Base-by-base conservation (phyloP, 2,113 vertebrate species). In the Caranx melampygus region DNA sequence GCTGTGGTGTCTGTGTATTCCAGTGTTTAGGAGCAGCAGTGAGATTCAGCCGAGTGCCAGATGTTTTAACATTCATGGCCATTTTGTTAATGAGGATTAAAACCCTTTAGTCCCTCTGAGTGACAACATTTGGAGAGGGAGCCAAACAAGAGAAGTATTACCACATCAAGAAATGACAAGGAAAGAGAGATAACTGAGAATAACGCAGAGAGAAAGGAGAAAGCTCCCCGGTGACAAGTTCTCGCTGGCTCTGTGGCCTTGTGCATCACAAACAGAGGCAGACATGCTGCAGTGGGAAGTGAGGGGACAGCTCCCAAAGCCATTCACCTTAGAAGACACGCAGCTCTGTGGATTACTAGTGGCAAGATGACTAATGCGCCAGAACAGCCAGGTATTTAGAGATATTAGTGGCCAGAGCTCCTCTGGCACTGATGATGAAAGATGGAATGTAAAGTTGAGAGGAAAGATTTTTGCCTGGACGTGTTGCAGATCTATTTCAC, bases 331-430 rank as follows among this genome's bases (percentile, higher is more conserved):
- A 89, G 66, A 88, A 90, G 75, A 82, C 88, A 78, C 37, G 21
- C 73, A 79, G 79, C 79, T 86, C 71, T 87, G 84, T 73, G 87
- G 89, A 94, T 94, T 93, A 93, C 57, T 47, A 81, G 62, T 59
- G 55, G 79, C 79, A 75, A 85, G 85, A 87, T 91, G 89, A 90
- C 89, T 91, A 87, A 91, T 91, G 89, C 88, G 89, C 60, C 85
- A 78, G 40, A 78, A 65, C 82, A 87, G 78, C 75, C 65, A 89
- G 89, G 79, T 89, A 78, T 91, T 93, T 88, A 86, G 81, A 83
- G 88, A 91, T 83, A 90, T 91, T 60, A 82, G 51, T 67, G 74
- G 40, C 82, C 82, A 79, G 70, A 85, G 71, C 64, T 80, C 82
- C 83, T 85, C 45, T 78, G 81, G 58, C 73, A 81, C 73, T 37